Evolutionary conservation across 2,888 invertebrate genomes (phyloP).

Genomic region (Epistrophella euchroma): DNA sequence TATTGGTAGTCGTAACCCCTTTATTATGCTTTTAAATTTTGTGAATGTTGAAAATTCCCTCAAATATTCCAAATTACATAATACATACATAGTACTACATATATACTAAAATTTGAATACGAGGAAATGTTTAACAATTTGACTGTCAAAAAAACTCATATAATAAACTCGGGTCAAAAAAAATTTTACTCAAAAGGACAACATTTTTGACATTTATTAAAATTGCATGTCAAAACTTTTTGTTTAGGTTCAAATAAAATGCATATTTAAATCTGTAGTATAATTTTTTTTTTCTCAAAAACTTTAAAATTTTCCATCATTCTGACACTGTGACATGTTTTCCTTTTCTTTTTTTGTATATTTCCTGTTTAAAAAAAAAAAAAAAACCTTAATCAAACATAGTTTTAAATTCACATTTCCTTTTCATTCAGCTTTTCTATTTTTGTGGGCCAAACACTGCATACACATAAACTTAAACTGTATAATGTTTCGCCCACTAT

Average conservation of each 20-base stretch:
- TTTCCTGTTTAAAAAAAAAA: background rate
- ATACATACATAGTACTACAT: no score
- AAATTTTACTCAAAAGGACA: background rate
- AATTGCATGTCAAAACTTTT: constrained; percentile 6
- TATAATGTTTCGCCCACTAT: constrained; percentile 30
- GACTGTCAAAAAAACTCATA: background rate
- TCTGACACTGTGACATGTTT: constrained; percentile 56
- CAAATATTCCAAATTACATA: no score
- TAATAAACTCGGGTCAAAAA: background rate
- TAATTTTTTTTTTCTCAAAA: background rate
- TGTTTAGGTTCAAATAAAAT: constrained; percentile 25
- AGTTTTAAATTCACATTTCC: constrained; percentile 42
- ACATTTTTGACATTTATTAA: constrained; percentile 25
- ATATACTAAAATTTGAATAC: no score
- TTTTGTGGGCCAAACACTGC: constrained; percentile 8
- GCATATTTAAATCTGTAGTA: background rate
- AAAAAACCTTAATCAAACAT: constrained; percentile 58
- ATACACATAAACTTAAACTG: background rate
- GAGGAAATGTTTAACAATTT: no score
- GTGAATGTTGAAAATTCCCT: no score
- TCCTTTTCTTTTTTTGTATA: background rate
- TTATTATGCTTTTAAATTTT: no score
- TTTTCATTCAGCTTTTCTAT: constrained; percentile 38
- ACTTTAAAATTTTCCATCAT: constrained; percentile 6
- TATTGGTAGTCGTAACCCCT: no score